Base-by-base conservation (phyloP, 2,888 invertebrate genomes). In the Acronicta alni region DNA sequence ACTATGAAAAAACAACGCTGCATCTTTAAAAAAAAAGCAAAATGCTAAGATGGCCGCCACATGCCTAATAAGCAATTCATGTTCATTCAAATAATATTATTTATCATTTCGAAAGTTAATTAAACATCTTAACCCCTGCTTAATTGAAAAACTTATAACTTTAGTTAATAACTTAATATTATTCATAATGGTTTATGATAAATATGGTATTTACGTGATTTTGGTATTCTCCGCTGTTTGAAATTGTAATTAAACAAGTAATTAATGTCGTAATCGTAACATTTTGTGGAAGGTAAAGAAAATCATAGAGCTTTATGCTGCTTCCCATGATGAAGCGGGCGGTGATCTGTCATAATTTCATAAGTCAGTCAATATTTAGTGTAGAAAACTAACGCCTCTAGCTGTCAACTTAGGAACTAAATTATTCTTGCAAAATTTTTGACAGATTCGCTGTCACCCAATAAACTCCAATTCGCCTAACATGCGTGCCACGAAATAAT, bases 71-170 rank as follows among this genome's bases (percentile, higher is more conserved):
- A 51, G 30, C 48, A 43, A 57, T 57, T 54, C 32, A 64, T 67
- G 67, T 68, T 71, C 70, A 77, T 77, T 77, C 67, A 75, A 75
- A 70, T 52, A 43, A 45, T 70, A 75, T 43, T 51, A 80, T 82
- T 77, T 66, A 77, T 83, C 82, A 79, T 67, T 65, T 60, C 51
- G 65, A 72, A 37, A 70, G 58, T 57, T 75, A 72, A 81, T 77
- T 75, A 75, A 61, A 59, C 56, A 56, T 71, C 51, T 66, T 72
- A 62, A 67, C 66, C 43, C 44, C 35, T 58, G 39, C 48, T 45
- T 73, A 78, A 68, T 75, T 68, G 74, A 71, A 76, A 75, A 61
- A 47, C 57, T 47, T 55, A 71, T 52, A 48, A 57, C 15, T 53
- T 51, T 12, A 12, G 17, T 55, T 58, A 72, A 68, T 72, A 57